phyloP scores from a whole-genome alignment of 2,797 vertebrate genomes.

The Knipowitschia caucasica region DNA sequence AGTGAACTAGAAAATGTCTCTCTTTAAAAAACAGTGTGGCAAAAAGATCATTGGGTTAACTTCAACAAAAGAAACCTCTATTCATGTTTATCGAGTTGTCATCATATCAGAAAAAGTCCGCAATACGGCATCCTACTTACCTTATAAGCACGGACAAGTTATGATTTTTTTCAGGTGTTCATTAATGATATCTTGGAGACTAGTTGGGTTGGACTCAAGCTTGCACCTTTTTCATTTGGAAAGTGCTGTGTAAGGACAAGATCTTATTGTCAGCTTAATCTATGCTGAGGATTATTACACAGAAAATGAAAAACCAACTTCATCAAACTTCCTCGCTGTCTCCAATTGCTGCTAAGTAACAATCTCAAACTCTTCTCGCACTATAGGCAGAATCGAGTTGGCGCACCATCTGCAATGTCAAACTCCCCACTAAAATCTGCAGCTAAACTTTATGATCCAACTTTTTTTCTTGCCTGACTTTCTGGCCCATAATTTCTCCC shows the following conservation, averaged over 20 bases:
- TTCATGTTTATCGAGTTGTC: no score
- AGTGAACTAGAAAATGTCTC: constrained; percentile 3
- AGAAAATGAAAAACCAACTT: background rate
- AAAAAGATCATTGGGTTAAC: no score
- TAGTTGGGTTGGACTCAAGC: no score
- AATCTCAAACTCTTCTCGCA: constrained; percentile 1
- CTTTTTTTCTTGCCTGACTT: constrained; percentile 4
- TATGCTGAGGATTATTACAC: background rate
- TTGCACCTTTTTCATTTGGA: no score
- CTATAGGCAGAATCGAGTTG: background rate
- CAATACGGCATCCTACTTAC: no score
- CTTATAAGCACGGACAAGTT: no score
- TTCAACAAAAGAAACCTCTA: no score
- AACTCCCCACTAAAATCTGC: constrained; percentile 1
- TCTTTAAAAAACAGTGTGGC: background rate
- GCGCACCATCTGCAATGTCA: constrained; percentile 4
- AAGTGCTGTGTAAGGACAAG: background rate
- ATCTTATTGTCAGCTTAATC: background rate
- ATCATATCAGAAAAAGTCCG: no score
- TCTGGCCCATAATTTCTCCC: background rate
- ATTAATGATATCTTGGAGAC: no score
- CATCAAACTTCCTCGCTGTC: background rate
- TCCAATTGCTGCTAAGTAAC: background rate
- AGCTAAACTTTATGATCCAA: constrained; percentile 3
- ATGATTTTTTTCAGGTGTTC: no score